Conservation (phyloP, 2,113 vertebrate genomes). For the Nematolebias whitei region DNA sequence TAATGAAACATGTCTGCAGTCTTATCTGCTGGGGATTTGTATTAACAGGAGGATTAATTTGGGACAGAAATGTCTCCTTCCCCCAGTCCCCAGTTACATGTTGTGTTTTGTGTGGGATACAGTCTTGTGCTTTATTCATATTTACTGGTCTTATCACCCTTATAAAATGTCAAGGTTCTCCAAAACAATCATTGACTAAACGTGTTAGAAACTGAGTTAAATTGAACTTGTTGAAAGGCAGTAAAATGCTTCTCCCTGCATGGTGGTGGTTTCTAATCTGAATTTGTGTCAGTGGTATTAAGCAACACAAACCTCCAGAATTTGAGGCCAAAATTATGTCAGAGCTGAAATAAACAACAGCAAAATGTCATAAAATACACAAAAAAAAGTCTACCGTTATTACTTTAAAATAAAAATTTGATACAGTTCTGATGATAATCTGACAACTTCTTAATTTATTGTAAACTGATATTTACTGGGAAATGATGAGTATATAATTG, state of each 20-base stretch:
- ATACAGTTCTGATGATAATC: too few species aligned
- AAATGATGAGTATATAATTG: too few species aligned
- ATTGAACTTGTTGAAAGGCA: not conserved
- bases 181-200: not conserved
- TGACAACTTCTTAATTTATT: too few species aligned
- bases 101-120: not conserved
- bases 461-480: too few species aligned
- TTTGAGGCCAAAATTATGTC: not conserved
- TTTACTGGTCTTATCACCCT: not conserved
- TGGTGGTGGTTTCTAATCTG: not conserved
- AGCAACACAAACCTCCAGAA: not conserved
- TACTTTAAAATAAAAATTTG: too few species aligned
- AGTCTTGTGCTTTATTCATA: not conserved
- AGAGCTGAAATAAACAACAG: too few species aligned
- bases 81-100: not conserved
- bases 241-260: not conserved
- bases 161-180: not conserved
- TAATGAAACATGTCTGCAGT: conserved; percentile 3
- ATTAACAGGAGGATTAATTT: conserved; percentile 1
- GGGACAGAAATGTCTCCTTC: not conserved
- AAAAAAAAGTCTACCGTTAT: too few species aligned
- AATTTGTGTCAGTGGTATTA: not conserved
- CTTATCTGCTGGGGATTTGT: conserved; percentile 6
- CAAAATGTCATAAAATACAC: too few species aligned
- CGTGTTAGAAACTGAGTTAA: not conserved